Evolutionary conservation across 2,888 invertebrate species (phyloP), one percentile per base, ranked within the genome.

Genomic region (Maniola hyperantus): DNA sequence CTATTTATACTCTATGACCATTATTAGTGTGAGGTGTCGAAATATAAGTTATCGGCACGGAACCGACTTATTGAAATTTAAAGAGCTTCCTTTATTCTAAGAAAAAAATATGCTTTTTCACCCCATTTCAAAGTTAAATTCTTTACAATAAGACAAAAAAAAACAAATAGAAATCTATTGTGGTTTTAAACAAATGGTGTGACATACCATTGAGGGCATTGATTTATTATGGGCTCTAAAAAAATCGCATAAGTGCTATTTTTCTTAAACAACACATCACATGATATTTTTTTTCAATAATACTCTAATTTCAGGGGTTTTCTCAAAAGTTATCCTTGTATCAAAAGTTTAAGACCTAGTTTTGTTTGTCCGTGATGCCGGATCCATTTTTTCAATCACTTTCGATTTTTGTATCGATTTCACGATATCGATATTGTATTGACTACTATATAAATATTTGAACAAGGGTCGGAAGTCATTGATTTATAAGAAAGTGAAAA

Each of bases 1-100:
- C n/a, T n/a, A 44, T 15, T 46, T 44, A 58, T 85, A 82, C 44
- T 87, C 86, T 86, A 60, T 86, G 83, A 65, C 72, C 13, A 67
- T 72, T 72, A 69, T 64, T 79, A 82, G 26, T 26, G 84, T 82
- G 80, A 87, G 83, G 87, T 87, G 88, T 85, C 83, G 85, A 87
- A 82, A 77, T 79, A 78, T 84, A 87, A 84, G 83, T 84, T 86
- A 85, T 88, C 76, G 83, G 79, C 75, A 74, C 76, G 83, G 79
- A 75, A 74, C 76, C 77, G 72, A 68, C 66, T 82, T 87, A 87
- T 85, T 85, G 87, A 85, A 86, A 84, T 83, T 83, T 83, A 83
- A 86, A 83, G 79, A 77, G 76, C 74, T 80, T 82, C 77, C 83
- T 83, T 82, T 79, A 78, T 1, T 58, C 20, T 4, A 48, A 18